phyloP scores from a whole-genome alignment of 2,797 vertebrate species.

The Syncerus caffer region DNA sequence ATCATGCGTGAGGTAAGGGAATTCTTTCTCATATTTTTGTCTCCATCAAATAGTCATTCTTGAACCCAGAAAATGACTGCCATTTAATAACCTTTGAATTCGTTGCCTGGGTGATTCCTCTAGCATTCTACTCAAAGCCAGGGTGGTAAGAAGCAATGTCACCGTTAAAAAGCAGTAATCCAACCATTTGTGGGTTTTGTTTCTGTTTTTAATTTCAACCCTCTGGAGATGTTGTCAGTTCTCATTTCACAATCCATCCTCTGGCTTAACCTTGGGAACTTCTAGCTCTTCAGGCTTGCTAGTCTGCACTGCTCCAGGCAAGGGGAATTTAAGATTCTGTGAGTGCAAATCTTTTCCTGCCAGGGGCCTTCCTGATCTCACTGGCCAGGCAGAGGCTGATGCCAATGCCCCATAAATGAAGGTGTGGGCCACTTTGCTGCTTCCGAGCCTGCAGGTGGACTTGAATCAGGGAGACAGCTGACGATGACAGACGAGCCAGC shows the following conservation, averaged over 20 bases:
- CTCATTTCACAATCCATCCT: neutral
- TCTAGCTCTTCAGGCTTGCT: neutral
- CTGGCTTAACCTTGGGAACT: neutral
- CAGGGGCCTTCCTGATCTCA: neutral
- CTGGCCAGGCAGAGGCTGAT: neutral
- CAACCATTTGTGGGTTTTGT: neutral
- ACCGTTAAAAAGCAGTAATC: neutral
- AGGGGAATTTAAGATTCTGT: neutral
- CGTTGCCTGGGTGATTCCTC: neutral
- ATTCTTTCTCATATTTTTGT: neutral
- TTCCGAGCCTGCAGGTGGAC: constrained; percentile 8
- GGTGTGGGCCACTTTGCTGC: neutral
- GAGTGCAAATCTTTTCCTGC: neutral
- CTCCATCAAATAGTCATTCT: neutral
- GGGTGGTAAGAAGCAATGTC: neutral
- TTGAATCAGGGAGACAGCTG: constrained; percentile 9
- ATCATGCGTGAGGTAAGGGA: neutral
- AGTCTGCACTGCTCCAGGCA: neutral
- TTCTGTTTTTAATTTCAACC: neutral
- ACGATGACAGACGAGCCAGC: constrained; percentile 1
- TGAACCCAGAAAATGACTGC: neutral
- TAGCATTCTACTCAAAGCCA: neutral
- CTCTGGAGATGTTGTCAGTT: neutral
- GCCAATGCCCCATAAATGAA: neutral
- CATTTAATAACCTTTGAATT: neutral